phyloP scores from a whole-genome alignment of 2,888 invertebrate genomes.

The Augochlorella aurata region DNA sequence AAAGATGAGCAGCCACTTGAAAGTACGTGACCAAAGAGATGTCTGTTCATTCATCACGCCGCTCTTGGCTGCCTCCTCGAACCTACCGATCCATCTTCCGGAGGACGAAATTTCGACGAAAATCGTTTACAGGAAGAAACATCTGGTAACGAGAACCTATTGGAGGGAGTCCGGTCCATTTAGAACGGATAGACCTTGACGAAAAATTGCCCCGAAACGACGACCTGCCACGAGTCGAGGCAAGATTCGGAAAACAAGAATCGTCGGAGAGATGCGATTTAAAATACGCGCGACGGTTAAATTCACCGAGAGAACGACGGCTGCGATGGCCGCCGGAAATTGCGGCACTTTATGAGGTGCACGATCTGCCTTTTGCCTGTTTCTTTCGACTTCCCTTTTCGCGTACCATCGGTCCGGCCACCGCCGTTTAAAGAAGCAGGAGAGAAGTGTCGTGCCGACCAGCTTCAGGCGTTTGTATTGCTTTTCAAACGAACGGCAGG shows the following conservation, averaged over 20 bases:
- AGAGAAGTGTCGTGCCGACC: constrained; percentile 29
- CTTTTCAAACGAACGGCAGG: constrained; percentile 57
- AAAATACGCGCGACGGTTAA: constrained; percentile 52
- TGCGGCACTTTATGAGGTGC: constrained; percentile 68
- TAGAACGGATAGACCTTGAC: not conserved
- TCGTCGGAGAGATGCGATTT: constrained; percentile 31
- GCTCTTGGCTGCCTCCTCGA: constrained; percentile 14
- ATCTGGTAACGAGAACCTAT: not conserved
- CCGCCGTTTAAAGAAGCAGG: constrained; percentile 4
- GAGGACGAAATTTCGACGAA: constrained; percentile 21
- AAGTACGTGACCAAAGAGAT: constrained; percentile 47
- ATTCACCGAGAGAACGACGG: constrained; percentile 31
- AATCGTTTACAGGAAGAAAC: constrained; percentile 27
- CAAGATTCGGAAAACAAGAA: constrained; percentile 5
- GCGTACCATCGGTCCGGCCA: constrained; percentile 13
- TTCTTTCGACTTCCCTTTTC: constrained; percentile 58
- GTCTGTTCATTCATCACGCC: constrained; percentile 43
- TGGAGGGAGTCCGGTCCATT: not conserved
- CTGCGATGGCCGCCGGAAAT: constrained; percentile 63
- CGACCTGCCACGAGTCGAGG: not conserved
- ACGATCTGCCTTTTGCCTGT: constrained; percentile 53
- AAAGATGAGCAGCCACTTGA: constrained; percentile 49
- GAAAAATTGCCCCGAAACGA: not conserved
- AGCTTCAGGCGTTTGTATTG: constrained; percentile 62
- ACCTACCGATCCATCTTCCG: constrained; percentile 23